A percentile compares a stretch with the other conserved stretches of the same genome.
Evolutionary conservation across 2,797 vertebrate species (phyloP).

Genomic region (Eulemur rubriventer): DNA sequence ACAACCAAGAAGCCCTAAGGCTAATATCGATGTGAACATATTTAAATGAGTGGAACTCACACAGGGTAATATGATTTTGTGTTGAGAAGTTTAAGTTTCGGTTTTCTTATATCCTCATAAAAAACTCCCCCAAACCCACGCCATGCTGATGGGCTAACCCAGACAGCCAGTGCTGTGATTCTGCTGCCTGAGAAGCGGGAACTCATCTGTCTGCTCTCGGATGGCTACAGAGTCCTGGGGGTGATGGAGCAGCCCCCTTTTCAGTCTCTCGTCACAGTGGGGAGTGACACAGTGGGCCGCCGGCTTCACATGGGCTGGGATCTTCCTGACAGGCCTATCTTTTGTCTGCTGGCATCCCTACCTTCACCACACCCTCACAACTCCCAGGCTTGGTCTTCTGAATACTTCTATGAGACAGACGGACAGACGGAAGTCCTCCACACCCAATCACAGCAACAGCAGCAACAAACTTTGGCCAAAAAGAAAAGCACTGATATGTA

Average conservation of each 20-base stretch:
- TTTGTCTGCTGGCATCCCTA: neutral
- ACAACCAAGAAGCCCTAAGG: neutral
- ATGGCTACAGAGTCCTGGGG: too few species aligned
- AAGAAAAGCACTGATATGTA: neutral
- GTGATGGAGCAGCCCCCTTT: neutral
- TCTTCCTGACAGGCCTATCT: neutral
- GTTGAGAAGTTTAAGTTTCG: neutral
- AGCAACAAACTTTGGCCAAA: neutral
- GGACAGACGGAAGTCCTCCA: neutral
- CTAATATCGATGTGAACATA: neutral
- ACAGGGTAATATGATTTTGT: neutral
- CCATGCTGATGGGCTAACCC: neutral
- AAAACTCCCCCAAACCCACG: neutral
- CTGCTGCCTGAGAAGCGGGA: neutral
- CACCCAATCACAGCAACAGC: neutral
- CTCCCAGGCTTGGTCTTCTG: neutral
- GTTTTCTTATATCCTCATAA: neutral
- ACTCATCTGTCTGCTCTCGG: neutral
- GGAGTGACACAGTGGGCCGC: neutral
- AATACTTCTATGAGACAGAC: neutral
- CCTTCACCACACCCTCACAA: neutral
- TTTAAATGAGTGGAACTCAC: neutral
- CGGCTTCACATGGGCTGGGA: neutral
- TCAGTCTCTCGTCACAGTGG: neutral
- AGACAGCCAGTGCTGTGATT: accelerated